Evolutionary conservation across 1,140 invertebrate species (phyloP), one percentile per base, ranked within the genome.

Genomic region (Dendrolimus punctatus): DNA sequence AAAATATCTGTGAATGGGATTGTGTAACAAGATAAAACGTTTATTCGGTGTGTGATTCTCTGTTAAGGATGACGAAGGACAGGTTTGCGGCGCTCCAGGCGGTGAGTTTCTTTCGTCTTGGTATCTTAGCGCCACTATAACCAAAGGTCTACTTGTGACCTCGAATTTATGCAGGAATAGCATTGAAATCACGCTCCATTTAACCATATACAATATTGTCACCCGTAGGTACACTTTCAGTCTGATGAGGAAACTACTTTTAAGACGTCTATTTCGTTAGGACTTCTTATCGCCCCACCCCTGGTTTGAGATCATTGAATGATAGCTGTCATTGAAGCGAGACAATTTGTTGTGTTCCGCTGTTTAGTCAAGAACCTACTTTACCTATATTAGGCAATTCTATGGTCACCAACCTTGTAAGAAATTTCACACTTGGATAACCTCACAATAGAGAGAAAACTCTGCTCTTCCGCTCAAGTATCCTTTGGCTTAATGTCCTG

Each of bases 61-160:
- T 88, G 83, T 87, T 89, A 88, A 93, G 90, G 88, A 98, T 98
- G 96, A 97, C 96, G 88, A 98, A 98, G 92, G 96, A 98, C 92
- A 96, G 96, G 93, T 95, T 98, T 92, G 95, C 95, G 90, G 96
- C 96, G 85, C 91, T 98, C 71, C 95, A 96, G 91, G 96, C 96
- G 92, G 95, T 96, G 91, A 92, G 93, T 90, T 76, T 68, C 46
- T 64, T 71, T 71, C 66, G 23, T 60, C 59, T 74, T 70, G 66
- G 56, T 73, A 72, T 66, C 64, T 68, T 66, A 62, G 57, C 61
- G 63, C 58, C 72, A 49, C 66, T 68, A 62, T 75, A 83, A 75
- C 76, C 69, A 80, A 76, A 73, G 69, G 72, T 68, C 73, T 78
- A 36, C 53, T 62, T 58, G 57, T 80, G 79, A 80, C 74, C 77